Evolutionary conservation across 92 coral and sea anemone species (phyloP).

Genomic region (Metridium senile): DNA sequence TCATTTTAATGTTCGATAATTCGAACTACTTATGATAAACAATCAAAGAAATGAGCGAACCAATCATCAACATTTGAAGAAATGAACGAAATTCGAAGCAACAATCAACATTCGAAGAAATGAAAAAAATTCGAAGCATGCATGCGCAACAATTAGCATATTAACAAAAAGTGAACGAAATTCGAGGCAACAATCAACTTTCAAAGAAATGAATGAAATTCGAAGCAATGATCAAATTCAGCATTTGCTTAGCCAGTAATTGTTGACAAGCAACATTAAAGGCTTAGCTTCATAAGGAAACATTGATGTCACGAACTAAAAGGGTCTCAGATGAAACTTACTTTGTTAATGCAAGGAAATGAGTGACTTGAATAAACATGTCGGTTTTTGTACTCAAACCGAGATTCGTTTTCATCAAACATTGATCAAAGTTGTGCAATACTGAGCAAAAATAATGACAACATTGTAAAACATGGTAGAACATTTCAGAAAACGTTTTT

Average conservation of each 20-base stretch:
- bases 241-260: neutral
- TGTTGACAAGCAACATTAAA: neutral
- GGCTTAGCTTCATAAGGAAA: neutral
- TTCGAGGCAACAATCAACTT: too few relatives aligned
- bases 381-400: neutral
- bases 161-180: too few relatives aligned
- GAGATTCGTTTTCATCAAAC: neutral
- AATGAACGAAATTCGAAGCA: neutral
- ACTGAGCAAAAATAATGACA: neutral
- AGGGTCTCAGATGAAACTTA: neutral
- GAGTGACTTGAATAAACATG: conserved; percentile 7
- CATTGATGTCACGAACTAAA: conserved; percentile 3
- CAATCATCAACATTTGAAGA: neutral
- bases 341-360: neutral
- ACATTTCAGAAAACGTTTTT: too few relatives aligned
- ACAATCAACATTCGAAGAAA: neutral
- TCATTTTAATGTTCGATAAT: too few relatives aligned
- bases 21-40: too few relatives aligned
- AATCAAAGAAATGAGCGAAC: too few relatives aligned
- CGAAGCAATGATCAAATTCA: neutral
- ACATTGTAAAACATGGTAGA: too few relatives aligned
- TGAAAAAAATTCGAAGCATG: too few relatives aligned
- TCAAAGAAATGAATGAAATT: neutral
- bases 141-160: too few relatives aligned
- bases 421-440: neutral